Base-by-base conservation (phyloP, 2,888 invertebrate genomes). In the Caradrina clavipalpis region DNA sequence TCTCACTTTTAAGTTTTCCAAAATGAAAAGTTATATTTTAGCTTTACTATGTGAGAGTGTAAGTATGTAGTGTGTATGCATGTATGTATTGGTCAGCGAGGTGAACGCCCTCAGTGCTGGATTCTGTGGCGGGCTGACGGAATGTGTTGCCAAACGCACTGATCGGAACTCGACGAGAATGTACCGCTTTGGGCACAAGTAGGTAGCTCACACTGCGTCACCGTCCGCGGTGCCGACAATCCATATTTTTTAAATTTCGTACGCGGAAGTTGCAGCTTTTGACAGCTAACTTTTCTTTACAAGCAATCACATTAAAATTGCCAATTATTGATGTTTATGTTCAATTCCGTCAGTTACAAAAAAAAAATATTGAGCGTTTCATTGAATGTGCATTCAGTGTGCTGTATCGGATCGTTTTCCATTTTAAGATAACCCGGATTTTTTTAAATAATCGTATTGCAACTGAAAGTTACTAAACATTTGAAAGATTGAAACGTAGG, bases 121-220 rank as follows among this genome's bases (percentile, higher is more conserved):
- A 90, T 90, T 91, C 90, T 89, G 90, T 87, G 87, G 83, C 90
- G 86, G 87, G 84, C 91, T 90, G 93, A 87, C 91, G 94, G 94
- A 93, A 94, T 94, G 93, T 92, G 89, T 94, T 94, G 93, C 94
- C 93, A 94, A 95, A 95, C 93, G 93, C 94, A 93, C 85, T 91
- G 92, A 94, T 93, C 91, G 93, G 92, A 94, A 93, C 93, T 89
- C 89, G 87, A 81, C 81, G 89, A 90, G 91, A 89, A 91, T 87
- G 86, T 88, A 86, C 88, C 89, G 90, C 90, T 89, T 89, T 88
- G 86, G 82, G 82, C 88, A 87, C 87, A 89, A 87, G 89, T 89
- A 89, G 89, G 89, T 85, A 86, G 80, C 77, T 74, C 77, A 58
- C 53, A 80, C 78, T 65, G 58, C 78, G 74, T 80, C 73, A 69